phyloP scores from a whole-genome alignment of 2,888 invertebrate species.

The Tipula unca region DNA sequence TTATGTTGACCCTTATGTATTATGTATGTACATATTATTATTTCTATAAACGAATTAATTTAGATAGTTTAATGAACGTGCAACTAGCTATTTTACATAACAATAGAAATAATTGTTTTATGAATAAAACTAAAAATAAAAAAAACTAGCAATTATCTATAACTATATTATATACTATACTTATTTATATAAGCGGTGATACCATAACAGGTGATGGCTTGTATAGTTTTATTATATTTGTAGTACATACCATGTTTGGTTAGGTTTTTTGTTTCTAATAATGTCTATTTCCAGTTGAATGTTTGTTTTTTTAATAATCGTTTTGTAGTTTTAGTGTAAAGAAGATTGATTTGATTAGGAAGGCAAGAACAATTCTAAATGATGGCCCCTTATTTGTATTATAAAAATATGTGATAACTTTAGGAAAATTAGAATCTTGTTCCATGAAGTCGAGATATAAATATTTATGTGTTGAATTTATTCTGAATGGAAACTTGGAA shows the following conservation, averaged over 20 bases:
- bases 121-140: not conserved
- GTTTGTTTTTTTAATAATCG: not conserved
- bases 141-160: too few species aligned
- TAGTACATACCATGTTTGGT: not conserved
- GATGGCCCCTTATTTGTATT: not conserved
- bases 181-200: not conserved
- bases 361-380: not conserved
- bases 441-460: too few species aligned
- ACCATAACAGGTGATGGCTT: not conserved
- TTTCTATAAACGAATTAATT: not conserved
- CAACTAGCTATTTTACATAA: not conserved
- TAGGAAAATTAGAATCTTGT: too few species aligned
- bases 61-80: not conserved
- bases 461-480: too few species aligned
- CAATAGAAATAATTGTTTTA: not conserved
- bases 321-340: not conserved
- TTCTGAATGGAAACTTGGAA: too few species aligned
- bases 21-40: not conserved
- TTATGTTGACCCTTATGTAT: slow-evolving; percentile 8
- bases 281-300: not conserved
- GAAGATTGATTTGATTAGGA: not conserved
- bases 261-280: not conserved
- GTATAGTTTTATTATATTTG: not conserved
- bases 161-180: too few species aligned
- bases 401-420: not conserved